Percentiles rank a stretch among this genome's conserved stretches.
Conservation (phyloP, 2,113 vertebrate species). For the zebrafish (Danio rerio) region DNA sequence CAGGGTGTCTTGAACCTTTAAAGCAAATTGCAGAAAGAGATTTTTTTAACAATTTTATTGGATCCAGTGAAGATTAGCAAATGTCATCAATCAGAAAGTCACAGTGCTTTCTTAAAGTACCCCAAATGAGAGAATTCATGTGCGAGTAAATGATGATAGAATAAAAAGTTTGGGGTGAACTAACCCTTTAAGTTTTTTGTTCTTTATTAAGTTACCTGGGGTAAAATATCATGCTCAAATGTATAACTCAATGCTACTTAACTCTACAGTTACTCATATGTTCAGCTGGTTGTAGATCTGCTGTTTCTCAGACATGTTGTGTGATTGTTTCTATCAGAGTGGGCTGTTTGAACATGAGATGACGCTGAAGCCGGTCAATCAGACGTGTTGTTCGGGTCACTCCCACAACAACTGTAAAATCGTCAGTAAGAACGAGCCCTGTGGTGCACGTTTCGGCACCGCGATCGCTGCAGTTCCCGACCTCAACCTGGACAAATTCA, state of each 20-base stretch:
- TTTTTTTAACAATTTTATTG: too few relatives aligned
- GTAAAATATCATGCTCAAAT: background rate
- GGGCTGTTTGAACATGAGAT: conserved; percentile 84
- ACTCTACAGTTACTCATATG: background rate
- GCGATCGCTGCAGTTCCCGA: conserved; percentile 91
- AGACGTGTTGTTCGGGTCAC: conserved; percentile 81
- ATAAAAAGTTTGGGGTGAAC: too few relatives aligned
- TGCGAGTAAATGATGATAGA: too few relatives aligned
- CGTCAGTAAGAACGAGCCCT: conserved; percentile 85
- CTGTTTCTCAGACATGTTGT: background rate
- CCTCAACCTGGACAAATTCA: conserved; percentile 91
- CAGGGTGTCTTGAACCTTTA: too few relatives aligned
- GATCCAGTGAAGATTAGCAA: too few relatives aligned
- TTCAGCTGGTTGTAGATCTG: background rate
- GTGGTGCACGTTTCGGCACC: conserved; percentile 92
- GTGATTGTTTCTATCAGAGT: conserved; percentile 59
- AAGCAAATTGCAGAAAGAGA: too few relatives aligned
- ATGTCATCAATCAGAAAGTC: too few relatives aligned
- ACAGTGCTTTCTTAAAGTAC: too few relatives aligned
- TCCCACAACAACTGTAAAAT: conserved; percentile 78
- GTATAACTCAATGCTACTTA: background rate
- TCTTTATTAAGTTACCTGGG: background rate
- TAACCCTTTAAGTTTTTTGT: background rate
- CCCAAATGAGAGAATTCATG: too few relatives aligned
- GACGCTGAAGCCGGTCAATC: conserved; percentile 87